These are phyloP conservation scores for Babylonia areolata DNA, from an alignment of 1,140 invertebrate species.

Conservation along the genomic window DNA sequence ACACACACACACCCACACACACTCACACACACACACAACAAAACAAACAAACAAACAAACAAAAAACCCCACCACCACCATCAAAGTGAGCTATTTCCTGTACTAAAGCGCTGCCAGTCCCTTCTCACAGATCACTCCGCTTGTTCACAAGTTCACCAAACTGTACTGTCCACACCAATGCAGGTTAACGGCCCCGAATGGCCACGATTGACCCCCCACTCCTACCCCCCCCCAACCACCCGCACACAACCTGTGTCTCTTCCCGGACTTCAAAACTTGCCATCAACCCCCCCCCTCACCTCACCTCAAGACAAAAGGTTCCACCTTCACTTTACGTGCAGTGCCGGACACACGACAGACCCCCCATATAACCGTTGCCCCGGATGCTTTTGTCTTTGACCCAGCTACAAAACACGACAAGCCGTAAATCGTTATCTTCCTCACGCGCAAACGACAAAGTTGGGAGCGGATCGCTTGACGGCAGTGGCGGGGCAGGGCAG, in stretches of 20 bases:
- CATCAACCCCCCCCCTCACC: too few species aligned
- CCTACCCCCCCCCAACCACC: too few species aligned
- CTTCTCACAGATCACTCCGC: neutral
- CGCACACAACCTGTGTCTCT: too few species aligned
- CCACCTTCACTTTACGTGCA: neutral
- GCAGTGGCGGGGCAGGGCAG: neutral
- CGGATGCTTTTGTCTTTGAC: neutral
- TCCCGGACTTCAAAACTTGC: too few species aligned
- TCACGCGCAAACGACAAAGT: constrained; percentile 27
- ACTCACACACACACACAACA: too few species aligned
- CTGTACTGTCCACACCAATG: too few species aligned
- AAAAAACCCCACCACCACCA: too few species aligned
- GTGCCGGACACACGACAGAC: neutral
- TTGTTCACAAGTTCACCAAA: too few species aligned
- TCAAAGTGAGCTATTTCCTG: neutral
- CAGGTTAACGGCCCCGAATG: too few species aligned
- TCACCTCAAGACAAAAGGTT: neutral
- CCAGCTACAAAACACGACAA: constrained; percentile 2
- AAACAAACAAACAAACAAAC: too few species aligned
- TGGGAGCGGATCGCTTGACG: constrained; percentile 22
- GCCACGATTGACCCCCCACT: too few species aligned
- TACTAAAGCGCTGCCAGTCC: neutral
- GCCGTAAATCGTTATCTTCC: constrained; percentile 26
- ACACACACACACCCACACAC: too few species aligned
- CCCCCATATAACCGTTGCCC: neutral